A percentile compares a stretch with the other conserved stretches of the same genome.
These are phyloP conservation scores for Branchipolynoe longqiensis DNA, from an alignment of 2,888 invertebrate species.

Conservation along the genomic window DNA sequence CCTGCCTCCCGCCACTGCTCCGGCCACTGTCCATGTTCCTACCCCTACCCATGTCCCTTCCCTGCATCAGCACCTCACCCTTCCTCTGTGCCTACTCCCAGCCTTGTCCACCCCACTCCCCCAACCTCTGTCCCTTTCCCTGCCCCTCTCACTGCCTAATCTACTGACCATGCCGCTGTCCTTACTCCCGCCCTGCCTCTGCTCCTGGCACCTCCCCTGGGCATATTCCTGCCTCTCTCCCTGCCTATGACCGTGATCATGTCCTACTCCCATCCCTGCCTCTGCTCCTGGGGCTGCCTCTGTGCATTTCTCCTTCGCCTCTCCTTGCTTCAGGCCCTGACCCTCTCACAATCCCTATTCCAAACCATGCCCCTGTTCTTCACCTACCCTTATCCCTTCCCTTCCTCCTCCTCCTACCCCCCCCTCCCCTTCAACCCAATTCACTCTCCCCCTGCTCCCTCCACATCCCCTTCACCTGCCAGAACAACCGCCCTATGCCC, in stretches of 20 bases:
- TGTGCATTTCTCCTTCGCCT: no score
- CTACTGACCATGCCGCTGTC: not conserved
- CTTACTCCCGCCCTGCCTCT: no score
- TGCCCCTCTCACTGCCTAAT: not conserved
- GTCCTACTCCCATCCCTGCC: no score
- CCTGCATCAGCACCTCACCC: not conserved
- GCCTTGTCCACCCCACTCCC: not conserved
- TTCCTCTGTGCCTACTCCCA: not conserved
- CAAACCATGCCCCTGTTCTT: no score
- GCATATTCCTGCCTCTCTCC: no score
- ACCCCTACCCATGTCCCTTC: not conserved
- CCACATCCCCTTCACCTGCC: not conserved
- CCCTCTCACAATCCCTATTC: no score
- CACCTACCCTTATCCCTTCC: not conserved
- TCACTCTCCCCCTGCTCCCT: not conserved
- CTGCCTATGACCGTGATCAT: no score
- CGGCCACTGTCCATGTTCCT: not conserved
- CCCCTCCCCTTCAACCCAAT: not conserved
- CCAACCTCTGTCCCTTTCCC: not conserved
- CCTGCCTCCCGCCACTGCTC: not conserved
- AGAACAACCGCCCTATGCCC: no score
- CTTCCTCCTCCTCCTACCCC: not conserved
- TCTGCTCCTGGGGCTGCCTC: no score
- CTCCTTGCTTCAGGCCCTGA: no score
- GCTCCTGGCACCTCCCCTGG: no score